Evolutionary conservation across 2,797 vertebrate genomes (phyloP).

Genomic region (Hydrolagus colliei): DNA sequence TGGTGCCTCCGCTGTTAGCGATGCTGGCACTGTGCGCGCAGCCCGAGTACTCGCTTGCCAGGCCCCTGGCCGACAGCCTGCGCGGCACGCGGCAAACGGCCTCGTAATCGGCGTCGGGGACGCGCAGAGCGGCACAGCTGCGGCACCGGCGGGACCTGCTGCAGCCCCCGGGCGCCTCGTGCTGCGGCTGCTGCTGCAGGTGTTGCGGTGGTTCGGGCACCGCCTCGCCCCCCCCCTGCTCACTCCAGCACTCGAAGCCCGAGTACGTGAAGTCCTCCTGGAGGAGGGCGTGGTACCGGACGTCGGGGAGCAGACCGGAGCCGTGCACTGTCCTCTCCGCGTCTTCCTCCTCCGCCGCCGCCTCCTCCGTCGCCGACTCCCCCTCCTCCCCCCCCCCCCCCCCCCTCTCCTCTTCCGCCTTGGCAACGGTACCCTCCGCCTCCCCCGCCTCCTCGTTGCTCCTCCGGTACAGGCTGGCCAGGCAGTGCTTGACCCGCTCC

Average conservation of each 20-base stretch:
- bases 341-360: slow-evolving; percentile 36
- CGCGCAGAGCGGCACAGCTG: slow-evolving; percentile 70
- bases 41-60: slow-evolving; percentile 62
- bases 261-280: slow-evolving; percentile 82
- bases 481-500: slow-evolving; percentile 78
- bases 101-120: slow-evolving; percentile 84
- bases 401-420: slow-evolving; percentile 48
- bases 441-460: slow-evolving; percentile 60
- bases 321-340: slow-evolving; percentile 56
- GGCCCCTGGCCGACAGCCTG: slow-evolving; percentile 62
- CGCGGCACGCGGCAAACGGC: slow-evolving; percentile 85
- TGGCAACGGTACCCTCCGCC: neutral
- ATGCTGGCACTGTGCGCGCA: slow-evolving; percentile 56
- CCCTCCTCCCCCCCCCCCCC: slow-evolving; percentile 65
- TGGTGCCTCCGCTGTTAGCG: slow-evolving; percentile 45
- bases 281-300: slow-evolving; percentile 67
- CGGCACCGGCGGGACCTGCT: slow-evolving; percentile 68
- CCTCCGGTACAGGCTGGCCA: slow-evolving; percentile 72
- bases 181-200: no score
- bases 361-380: neutral
- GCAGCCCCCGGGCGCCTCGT: slow-evolving; percentile 45
- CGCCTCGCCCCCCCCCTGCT: slow-evolving; percentile 58
- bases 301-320: slow-evolving; percentile 57
- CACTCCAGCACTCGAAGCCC: slow-evolving; percentile 80
- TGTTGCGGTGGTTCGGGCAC: slow-evolving; percentile 48